Base-by-base conservation (phyloP, 2,888 invertebrate species). In the Rhagonycha fulva region DNA sequence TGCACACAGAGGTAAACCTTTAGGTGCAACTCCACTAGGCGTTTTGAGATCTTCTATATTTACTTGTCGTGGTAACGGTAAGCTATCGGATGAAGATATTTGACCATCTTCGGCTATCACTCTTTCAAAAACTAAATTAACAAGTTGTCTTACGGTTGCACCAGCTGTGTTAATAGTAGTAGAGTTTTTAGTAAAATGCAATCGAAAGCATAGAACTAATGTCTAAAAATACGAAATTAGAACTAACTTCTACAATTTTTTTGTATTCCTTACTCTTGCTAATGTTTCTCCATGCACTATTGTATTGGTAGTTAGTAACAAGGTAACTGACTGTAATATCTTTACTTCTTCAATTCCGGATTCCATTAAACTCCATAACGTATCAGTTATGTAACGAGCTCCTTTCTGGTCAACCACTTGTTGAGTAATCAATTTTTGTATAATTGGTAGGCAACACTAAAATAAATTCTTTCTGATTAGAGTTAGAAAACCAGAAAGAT, bases 161-260 rank as follows among this genome's bases (percentile, higher is more conserved):
- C 98, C 98, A 9, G 99, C 99, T 11, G 99, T 98, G 87, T 98
- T 99, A 70, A 96, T 95, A 63, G 98, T 98, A 77, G 97, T 97
- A 2, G 94, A 93, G 89, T 99, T 98, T 87, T 96, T 96, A 9
- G 97, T 94, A 82, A 97, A 96, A 87, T 99, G 98, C 84, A 99
- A 92, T n/a, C 98, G 94, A 89, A 99, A 98, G 87, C 98, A 98
- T 81, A 99, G 90, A 66, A 98, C 99, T 87, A 98, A 90, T 72
- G 96, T 96, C 96, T 97, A 88, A 30, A 89, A 88, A 78, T 76
- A 70, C 78, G 81, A 77, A 74, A 72, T 67, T 23, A 32, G 61
- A 9, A 47, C 2, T 47, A n/a, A 47, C 19, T 72, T 71, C 28
- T 23, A 28, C 26, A 47, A 14, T 5, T 5, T 23, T 28, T 32